Evolutionary conservation across 1,140 invertebrate species (phyloP), one percentile per base, ranked within the genome.

Genomic region (Diorhabda carinulata): DNA sequence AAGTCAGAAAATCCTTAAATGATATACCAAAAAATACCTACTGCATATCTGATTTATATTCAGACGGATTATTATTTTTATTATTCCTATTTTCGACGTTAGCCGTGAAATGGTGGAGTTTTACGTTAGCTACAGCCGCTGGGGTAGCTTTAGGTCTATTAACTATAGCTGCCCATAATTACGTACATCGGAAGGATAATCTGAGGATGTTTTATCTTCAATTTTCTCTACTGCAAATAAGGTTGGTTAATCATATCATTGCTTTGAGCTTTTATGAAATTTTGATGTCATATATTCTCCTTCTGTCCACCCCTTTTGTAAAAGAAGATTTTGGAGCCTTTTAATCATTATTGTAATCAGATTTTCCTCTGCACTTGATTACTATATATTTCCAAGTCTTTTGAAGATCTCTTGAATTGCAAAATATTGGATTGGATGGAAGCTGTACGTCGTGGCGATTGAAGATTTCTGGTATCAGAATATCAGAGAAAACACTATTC

Each of bases 151-250:
- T 94, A 2, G 80, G 82, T 43, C 85, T 87, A 77, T 82, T 86
- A 0, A 80, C 83, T 7, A 83, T 89, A 43, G 84, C 82, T 40
- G 86, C 87, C 0, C 93, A 96, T 77, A 96, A 95, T 80, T 96
- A 91, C 77, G 89, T 94, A 62, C 93, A 96, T 78, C 85, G 89
- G 74, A 86, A 84, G 40, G 89, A 95, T 76, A 93, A 87, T 77
- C 93, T 91, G 84, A 86, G 93, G 59, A 93, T 93, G 89, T 93
- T 91, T 76, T 87, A 91, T 57, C 91, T 91, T 68, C 90, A 94
- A 76, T 78, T 95, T 9, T 82, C 83, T 43, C 76, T 89, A 63
- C 78, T 91, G 79, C 87, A 87, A 3, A 88, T 87, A 9, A 84
- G 78, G 86, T 87, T 78, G 76, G 76, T 52, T 25, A 25, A 25